phyloP scores from a whole-genome alignment of 2,113 vertebrate genomes.

The Xenotilapia flavipinnis region DNA sequence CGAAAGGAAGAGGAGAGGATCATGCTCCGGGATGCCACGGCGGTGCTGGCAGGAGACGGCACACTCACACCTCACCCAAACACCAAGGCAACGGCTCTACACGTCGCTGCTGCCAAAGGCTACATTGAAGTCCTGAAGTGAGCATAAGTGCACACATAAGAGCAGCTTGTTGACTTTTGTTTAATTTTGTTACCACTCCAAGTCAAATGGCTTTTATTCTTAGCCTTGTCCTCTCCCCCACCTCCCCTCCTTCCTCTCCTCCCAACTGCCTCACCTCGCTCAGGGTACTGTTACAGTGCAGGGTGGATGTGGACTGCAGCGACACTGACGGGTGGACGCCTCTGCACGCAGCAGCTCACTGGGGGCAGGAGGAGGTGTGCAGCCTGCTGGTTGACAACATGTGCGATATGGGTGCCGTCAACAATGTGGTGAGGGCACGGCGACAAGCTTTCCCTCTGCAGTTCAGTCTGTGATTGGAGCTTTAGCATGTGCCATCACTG shows the following conservation, averaged over 20 bases:
- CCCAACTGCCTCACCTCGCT: neutral
- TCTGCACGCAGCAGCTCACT: constrained; percentile 75
- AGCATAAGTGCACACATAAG: constrained; percentile 15
- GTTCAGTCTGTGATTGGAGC: neutral
- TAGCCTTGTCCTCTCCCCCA: neutral
- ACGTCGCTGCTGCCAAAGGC: constrained; percentile 76
- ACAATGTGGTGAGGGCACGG: constrained; percentile 68
- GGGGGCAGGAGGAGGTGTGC: constrained; percentile 78
- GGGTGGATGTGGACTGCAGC: constrained; percentile 64
- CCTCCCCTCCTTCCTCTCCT: neutral
- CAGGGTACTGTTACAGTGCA: constrained; percentile 73
- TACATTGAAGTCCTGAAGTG: constrained; percentile 80
- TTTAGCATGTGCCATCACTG: neutral
- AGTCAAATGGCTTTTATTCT: neutral
- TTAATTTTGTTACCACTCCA: neutral
- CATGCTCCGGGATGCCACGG: constrained; percentile 73
- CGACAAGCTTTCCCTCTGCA: neutral
- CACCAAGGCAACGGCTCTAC: constrained; percentile 75
- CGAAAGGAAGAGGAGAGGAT: constrained; percentile 73
- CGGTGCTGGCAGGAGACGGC: constrained; percentile 58
- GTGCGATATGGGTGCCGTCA: constrained; percentile 74
- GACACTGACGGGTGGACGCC: constrained; percentile 75
- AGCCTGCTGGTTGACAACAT: constrained; percentile 67
- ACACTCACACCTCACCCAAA: constrained; percentile 69
- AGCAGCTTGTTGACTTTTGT: neutral